Evolutionary conservation across 1,140 invertebrate genomes (phyloP).

Genomic region (Charaxes varanes): DNA sequence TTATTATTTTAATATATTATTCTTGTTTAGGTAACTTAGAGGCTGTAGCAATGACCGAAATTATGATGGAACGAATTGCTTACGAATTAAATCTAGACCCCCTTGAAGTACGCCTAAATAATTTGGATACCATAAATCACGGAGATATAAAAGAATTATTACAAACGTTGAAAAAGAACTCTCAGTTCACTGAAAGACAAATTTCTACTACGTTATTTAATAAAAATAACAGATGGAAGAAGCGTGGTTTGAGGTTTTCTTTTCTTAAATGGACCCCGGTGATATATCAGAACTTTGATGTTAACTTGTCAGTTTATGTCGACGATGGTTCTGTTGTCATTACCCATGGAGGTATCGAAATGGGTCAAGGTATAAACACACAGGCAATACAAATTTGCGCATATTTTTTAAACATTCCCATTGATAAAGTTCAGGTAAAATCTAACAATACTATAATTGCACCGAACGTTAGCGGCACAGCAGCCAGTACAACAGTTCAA

Average conservation of each 20-base stretch:
- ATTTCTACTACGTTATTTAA: constrained; percentile 78
- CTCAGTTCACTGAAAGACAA: constrained; percentile 77
- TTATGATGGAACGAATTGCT: constrained; percentile 89
- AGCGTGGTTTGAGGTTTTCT: constrained; percentile 82
- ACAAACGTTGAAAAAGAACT: constrained; percentile 63
- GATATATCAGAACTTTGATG: constrained; percentile 73
- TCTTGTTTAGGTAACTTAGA: constrained; percentile 76
- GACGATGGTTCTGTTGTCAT: constrained; percentile 85
- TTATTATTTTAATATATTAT: constrained; percentile 2
- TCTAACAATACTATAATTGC: constrained; percentile 52
- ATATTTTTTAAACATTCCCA: constrained; percentile 79
- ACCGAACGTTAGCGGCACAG: constrained; percentile 76
- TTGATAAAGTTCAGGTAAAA: constrained; percentile 80
- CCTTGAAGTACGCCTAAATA: constrained; percentile 78
- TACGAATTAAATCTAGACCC: constrained; percentile 80
- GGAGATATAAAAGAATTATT: constrained; percentile 40
- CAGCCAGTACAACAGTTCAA: constrained; percentile 72
- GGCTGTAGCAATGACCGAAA: constrained; percentile 81
- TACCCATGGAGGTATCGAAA: constrained; percentile 85
- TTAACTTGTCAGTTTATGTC: constrained; percentile 81
- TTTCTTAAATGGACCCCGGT: constrained; percentile 78
- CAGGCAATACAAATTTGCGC: constrained; percentile 84
- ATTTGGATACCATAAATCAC: constrained; percentile 71
- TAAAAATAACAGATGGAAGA: constrained; percentile 83
- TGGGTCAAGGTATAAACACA: constrained; percentile 87